phyloP scores from a whole-genome alignment of 1,140 invertebrate genomes.

The Zaprionus africanus region DNA sequence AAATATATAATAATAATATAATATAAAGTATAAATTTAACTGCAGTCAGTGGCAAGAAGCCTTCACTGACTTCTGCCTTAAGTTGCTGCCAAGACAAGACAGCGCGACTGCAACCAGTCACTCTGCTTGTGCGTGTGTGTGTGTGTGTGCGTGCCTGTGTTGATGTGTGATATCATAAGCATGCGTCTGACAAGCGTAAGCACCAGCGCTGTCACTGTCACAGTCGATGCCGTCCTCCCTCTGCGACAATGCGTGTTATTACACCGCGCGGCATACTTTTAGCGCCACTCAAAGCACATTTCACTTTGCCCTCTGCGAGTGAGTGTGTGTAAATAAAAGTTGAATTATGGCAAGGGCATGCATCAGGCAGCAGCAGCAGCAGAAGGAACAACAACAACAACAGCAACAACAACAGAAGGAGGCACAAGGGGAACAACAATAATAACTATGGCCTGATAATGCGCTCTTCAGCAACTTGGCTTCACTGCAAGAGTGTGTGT shows the following conservation, averaged over 20 bases:
- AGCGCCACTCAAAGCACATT: slow-evolving; percentile 77
- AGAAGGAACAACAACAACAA: slow-evolving; percentile 14
- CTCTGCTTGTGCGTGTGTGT: slow-evolving; percentile 2
- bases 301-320: slow-evolving; percentile 47
- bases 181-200: slow-evolving; percentile 80
- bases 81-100: slow-evolving; percentile 15
- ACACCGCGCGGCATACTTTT: slow-evolving; percentile 80
- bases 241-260: slow-evolving; percentile 69
- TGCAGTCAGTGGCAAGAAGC: slow-evolving; percentile 46
- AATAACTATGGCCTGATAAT: slow-evolving; percentile 71
- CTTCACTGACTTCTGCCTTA: slow-evolving; percentile 14
- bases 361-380: slow-evolving; percentile 41
- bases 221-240: slow-evolving; percentile 31
- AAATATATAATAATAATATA: slow-evolving; percentile 65
- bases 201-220: slow-evolving; percentile 77
- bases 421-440: slow-evolving; percentile 2
- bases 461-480: slow-evolving; percentile 58
- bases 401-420: slow-evolving; percentile 29
- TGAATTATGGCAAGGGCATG: slow-evolving; percentile 76
- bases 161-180: slow-evolving; percentile 74
- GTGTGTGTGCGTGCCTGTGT: slow-evolving; percentile 41
- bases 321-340: slow-evolving; percentile 75
- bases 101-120: slow-evolving; percentile 14
- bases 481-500: slow-evolving; percentile 30
- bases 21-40: slow-evolving; percentile 57